Conservation (phyloP, 2,797 vertebrate species). For the Streptopelia turtur region DNA sequence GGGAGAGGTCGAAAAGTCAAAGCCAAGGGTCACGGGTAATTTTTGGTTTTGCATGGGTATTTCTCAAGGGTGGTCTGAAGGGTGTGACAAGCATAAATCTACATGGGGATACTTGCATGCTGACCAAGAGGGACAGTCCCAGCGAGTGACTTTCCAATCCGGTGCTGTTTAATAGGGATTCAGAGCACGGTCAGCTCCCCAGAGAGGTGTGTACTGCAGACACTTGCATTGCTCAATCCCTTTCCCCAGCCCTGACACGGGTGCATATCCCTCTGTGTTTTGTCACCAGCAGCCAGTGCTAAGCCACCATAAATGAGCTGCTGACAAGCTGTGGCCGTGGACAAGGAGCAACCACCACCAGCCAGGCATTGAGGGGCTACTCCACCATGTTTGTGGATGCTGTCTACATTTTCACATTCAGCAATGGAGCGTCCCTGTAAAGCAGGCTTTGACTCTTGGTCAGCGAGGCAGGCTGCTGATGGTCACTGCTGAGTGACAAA, state of each 20-base stretch:
- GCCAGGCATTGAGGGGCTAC: not conserved
- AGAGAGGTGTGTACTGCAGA: not conserved
- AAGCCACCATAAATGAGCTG: not conserved
- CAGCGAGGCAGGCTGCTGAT: not conserved
- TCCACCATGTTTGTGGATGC: not conserved
- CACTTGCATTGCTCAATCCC: not conserved
- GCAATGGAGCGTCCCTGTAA: not conserved
- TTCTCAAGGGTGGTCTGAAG: conserved; percentile 60
- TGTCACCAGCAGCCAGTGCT: not conserved
- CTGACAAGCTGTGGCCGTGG: rapidly evolving
- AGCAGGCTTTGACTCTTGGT: not conserved
- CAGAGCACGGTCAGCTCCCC: not conserved
- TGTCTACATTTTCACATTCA: not conserved
- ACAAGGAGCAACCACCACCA: rapidly evolving
- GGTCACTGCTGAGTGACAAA: not conserved
- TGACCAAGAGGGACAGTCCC: not conserved
- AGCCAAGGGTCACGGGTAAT: conserved; percentile 42
- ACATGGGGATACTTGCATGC: not conserved
- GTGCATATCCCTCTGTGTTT: not conserved
- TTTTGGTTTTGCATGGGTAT: conserved; percentile 47
- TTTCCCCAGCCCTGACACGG: not conserved
- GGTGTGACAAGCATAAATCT: conserved; percentile 36
- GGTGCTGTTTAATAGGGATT: not conserved
- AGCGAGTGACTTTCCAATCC: not conserved
- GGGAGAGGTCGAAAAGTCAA: conserved; percentile 35